A percentile compares a stretch with the other conserved stretches of the same genome.
phyloP scores from a whole-genome alignment of 2,797 vertebrate species.

The Neosilurus mollespiculum region DNA sequence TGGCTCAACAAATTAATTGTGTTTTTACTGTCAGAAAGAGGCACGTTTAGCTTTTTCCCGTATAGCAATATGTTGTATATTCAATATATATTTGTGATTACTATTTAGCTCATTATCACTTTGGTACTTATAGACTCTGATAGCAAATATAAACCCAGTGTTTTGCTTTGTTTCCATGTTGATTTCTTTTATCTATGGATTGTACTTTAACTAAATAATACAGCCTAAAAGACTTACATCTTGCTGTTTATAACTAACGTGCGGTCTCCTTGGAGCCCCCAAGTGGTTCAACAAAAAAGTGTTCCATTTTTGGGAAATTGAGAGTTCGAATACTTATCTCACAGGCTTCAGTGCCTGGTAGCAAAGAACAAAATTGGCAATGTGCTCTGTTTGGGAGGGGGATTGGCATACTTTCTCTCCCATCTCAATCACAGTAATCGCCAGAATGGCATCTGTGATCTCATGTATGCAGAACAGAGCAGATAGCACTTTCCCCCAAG shows the following conservation, averaged over 20 bases:
- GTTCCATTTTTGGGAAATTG: not conserved
- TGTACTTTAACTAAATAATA: not conserved
- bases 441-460: not conserved
- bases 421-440: not conserved
- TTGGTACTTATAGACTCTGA: not conserved
- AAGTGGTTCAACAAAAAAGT: not conserved
- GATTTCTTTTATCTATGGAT: conserved; percentile 6
- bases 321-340: not conserved
- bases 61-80: not conserved
- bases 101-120: not conserved
- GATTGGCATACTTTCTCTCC: not conserved
- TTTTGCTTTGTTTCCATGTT: not conserved
- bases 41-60: not conserved
- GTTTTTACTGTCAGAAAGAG: not conserved
- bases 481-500: not conserved
- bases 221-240: not conserved
- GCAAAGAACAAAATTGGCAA: not conserved
- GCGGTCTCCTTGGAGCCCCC: not conserved
- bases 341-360: not conserved
- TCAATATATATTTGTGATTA: not conserved
- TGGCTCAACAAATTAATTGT: not conserved
- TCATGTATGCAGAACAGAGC: not conserved
- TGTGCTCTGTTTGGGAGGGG: not conserved
- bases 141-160: not conserved
- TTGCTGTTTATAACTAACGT: not conserved